Percentiles rank a stretch among this genome's conserved stretches.
These are phyloP conservation scores for Celastrina argiolus DNA, from an alignment of 2,888 invertebrate species.

Conservation along the genomic window DNA sequence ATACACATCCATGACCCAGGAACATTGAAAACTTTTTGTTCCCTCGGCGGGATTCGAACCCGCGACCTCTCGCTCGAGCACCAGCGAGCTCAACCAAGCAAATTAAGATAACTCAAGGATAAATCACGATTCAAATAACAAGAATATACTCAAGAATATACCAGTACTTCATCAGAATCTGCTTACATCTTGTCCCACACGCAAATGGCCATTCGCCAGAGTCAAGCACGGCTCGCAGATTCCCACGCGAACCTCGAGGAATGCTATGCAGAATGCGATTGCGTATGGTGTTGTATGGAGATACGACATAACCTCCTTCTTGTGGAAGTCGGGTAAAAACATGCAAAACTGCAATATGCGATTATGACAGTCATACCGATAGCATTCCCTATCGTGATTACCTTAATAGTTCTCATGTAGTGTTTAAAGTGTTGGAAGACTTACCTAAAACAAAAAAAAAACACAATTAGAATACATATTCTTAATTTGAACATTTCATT, in stretches of 20 bases:
- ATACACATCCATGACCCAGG: no score
- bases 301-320: neutral
- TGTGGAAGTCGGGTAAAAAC: neutral
- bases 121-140: no score
- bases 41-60: no score
- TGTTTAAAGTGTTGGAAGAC: no score
- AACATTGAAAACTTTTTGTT: no score
- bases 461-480: neutral
- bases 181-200: neutral
- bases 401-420: no score
- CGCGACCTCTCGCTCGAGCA: no score
- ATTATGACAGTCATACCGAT: neutral
- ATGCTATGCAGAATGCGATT: slow-evolving; percentile 13
- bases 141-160: slow-evolving; percentile 17
- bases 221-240: neutral
- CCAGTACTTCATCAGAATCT: neutral
- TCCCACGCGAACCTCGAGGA: slow-evolving; percentile 13
- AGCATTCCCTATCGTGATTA: no score
- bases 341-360: neutral
- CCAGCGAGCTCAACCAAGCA: no score
- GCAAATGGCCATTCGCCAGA: slow-evolving; percentile 16
- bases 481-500: no score
- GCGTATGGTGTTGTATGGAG: neutral
- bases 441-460: slow-evolving; percentile 7
- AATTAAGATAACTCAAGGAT: no score